phyloP scores from a whole-genome alignment of 23 tunicate genomes.

The Clavelina lepadiformis region DNA sequence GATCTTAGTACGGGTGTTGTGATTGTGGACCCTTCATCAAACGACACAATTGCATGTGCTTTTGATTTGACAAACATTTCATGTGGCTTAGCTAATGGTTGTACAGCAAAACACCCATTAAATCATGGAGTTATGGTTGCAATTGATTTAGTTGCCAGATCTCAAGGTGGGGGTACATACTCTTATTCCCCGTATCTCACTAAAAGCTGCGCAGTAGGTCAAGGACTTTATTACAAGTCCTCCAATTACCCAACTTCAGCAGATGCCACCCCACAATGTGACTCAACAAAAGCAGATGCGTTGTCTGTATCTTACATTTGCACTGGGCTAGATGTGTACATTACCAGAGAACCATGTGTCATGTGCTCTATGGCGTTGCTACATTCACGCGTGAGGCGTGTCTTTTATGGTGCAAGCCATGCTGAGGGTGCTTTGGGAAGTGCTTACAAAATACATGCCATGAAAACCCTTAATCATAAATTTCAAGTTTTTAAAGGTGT shows the following conservation, averaged over 20 bases:
- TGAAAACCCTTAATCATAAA: conserved; percentile 54
- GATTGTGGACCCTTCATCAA: conserved; percentile 40
- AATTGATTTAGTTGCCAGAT: conserved; percentile 64
- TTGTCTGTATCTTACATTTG: conserved; percentile 43
- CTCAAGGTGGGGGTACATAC: conserved; percentile 78
- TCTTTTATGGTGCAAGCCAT: conserved; percentile 35
- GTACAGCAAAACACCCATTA: conserved; percentile 23
- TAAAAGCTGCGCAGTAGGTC: background rate
- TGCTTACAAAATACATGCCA: conserved; percentile 68
- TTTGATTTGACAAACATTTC: conserved; percentile 28
- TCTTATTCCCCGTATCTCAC: conserved; percentile 14
- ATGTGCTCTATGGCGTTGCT: conserved; percentile 93
- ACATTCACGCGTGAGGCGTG: conserved; percentile 72
- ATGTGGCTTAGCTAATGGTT: conserved; percentile 4
- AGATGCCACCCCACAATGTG: background rate
- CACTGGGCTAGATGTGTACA: conserved; percentile 57
- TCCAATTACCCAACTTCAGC: background rate
- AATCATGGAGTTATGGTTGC: conserved; percentile 78
- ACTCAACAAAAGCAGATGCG: background rate
- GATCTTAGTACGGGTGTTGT: conserved; percentile 16
- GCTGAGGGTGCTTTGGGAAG: conserved; percentile 69
- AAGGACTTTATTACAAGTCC: conserved; percentile 27
- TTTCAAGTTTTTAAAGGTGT: conserved; percentile 71
- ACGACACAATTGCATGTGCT: conserved; percentile 44
- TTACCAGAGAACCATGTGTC: conserved; percentile 74